Evolutionary conservation across 2,797 vertebrate genomes (phyloP), one percentile per base, ranked within the genome.

Genomic region (Hydrocynus forskahlii): DNA sequence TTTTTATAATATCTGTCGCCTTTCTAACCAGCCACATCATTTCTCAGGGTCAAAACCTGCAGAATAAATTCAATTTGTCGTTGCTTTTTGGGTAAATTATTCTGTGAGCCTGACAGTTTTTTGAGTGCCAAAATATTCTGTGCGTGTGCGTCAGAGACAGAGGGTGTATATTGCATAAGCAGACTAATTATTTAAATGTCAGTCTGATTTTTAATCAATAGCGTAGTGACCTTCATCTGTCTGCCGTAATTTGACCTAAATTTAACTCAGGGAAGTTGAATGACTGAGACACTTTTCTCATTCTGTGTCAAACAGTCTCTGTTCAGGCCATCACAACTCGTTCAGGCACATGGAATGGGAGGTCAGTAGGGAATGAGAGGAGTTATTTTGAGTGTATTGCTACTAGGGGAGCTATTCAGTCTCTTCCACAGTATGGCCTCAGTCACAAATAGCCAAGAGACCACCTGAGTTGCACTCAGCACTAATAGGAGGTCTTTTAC

Each of bases 211-310:
- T 57, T 19, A 73, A 52, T 82, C 48, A 60, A 73, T 73, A 82
- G 52, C 59, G 52, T 48, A 67, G 75, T 78, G 81, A 77, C 67
- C 75, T 72, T 82, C 50, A 67, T 78, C 75, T 78, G 67, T 73
- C 75, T 82, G 52, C 68, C 75, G 67, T 40, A 29, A 57, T 64
- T 57, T 59, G 17, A 48, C 43, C 38, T 78, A 67, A 71, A 78
- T 78, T 57, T 78, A 78, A 60, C 75, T 17, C 59, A 55, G 60
- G 66, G 68, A 29, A 71, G 23, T n/a, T n/a, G 40, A 77, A 66
- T 78, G 68, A 54, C 38, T 72, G 16, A 0, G 48, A 77, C 21
- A 67, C 43, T 7, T 23, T 67, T 55, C 60, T 67, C 14, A n/a
- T 67, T 70, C 62, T 43, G 48, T 72, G 23, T 66, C 14, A 77